Conservation (phyloP, 2,797 vertebrate genomes). For the Coluber constrictor region DNA sequence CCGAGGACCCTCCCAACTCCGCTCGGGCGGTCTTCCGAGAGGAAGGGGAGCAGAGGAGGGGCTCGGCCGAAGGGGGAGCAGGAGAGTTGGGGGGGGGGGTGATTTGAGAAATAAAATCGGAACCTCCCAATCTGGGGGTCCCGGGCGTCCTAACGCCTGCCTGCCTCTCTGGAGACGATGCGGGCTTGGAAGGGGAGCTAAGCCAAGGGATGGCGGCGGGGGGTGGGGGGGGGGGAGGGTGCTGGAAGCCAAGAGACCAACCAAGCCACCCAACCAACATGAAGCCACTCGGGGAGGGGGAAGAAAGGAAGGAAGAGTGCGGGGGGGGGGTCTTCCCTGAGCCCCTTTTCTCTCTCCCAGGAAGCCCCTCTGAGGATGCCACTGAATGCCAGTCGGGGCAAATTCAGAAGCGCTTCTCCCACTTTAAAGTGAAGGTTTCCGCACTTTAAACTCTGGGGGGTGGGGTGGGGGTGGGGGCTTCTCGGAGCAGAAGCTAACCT, state of each 20-base stretch:
- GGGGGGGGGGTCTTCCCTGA: not conserved
- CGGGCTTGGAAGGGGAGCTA: not conserved
- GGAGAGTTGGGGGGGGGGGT: not conserved
- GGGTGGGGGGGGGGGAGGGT: fast-evolving
- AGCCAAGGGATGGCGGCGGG: not conserved
- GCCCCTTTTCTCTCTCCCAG: too few species aligned
- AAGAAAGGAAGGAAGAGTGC: not conserved
- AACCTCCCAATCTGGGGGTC: not conserved
- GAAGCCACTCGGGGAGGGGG: not conserved
- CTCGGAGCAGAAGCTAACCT: not conserved
- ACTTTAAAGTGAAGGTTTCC: too few species aligned
- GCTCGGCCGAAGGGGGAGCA: not conserved
- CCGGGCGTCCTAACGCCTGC: not conserved
- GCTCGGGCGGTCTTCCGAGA: fast-evolving
- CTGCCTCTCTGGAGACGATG: too few species aligned
- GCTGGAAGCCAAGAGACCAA: not conserved
- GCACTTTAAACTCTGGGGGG: fast-evolving
- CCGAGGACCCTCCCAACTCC: too few species aligned
- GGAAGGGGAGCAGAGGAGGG: not conserved
- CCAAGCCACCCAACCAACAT: not conserved
- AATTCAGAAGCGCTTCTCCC: not conserved
- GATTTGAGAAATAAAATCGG: not conserved
- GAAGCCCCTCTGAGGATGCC: not conserved
- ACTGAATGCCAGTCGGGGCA: too few species aligned
- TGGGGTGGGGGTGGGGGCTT: too few species aligned